Percentiles rank a stretch among this genome's conserved stretches.
phyloP scores from a whole-genome alignment of 2,797 vertebrate genomes.

The Iguana delicatissima region DNA sequence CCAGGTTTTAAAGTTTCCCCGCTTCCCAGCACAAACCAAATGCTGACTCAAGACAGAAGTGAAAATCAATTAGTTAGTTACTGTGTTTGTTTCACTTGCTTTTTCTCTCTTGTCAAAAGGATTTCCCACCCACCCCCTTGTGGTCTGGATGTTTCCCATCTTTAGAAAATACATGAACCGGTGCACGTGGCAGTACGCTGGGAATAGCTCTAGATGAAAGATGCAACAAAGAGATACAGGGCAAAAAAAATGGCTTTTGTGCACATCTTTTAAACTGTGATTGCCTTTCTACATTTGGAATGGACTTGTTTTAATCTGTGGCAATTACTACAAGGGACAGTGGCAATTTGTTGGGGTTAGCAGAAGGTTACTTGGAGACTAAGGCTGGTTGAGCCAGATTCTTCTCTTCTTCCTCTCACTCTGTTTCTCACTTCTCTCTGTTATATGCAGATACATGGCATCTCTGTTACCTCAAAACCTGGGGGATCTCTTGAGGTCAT shows the following conservation, averaged over 20 bases:
- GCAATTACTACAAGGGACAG: constrained; percentile 30
- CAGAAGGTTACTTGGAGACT: background rate
- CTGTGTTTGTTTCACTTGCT: background rate
- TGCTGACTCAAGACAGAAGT: constrained; percentile 47
- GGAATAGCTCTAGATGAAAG: constrained; percentile 39
- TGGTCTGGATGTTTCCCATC: constrained; percentile 57
- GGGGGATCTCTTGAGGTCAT: no score
- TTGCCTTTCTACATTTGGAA: constrained; percentile 26
- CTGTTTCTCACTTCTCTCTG: no score
- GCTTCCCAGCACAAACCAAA: constrained; percentile 50
- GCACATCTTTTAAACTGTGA: constrained; percentile 25
- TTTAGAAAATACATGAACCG: background rate
- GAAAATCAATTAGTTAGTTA: constrained; percentile 19
- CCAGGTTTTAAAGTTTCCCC: no score
- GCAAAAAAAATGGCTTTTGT: background rate
- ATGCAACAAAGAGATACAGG: constrained; percentile 45
- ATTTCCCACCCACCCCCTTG: constrained; percentile 32
- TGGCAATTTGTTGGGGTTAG: constrained; percentile 36
- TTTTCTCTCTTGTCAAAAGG: constrained; percentile 6
- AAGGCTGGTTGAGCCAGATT: no score
- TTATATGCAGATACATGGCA: no score
- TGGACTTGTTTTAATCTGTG: constrained; percentile 36
- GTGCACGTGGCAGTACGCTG: background rate
- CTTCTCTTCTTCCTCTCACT: no score
- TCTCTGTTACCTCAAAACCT: no score